Evolutionary conservation across 1,140 invertebrate species (phyloP), one percentile per base, ranked within the genome.

Genomic region (Drosophila ercepeae): DNA sequence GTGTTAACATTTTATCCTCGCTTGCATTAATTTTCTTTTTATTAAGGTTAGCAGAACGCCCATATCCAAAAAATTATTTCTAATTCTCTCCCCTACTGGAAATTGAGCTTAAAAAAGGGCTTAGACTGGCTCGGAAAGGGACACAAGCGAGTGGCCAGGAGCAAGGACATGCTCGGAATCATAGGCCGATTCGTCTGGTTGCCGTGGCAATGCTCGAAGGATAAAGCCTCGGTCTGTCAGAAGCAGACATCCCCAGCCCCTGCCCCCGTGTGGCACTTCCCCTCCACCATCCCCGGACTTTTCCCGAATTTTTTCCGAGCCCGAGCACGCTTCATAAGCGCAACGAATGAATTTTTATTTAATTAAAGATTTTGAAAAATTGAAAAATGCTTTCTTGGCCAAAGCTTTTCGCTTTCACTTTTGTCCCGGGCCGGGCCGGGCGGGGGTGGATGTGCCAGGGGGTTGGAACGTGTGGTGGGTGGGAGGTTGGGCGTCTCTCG

Each of bases 271-370:
- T n/a, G n/a, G n/a, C n/a, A n/a, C n/a, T 2, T 16, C n/a, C 1
- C 32, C 53, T 13, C 59, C 9, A 7, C 39, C 3, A 42, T 2
- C 16, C 16, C 7, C 41, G 16, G 9, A 18, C 41, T n/a, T 4
- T 19, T 44, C 18, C 41, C 13, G n/a, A 4, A 44, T 44, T 16
- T 32, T 29, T n/a, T 5, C 18, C 64, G 41, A 18, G 42, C 52
- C 52, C 75, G n/a, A n/a, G 65, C 72, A 84, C 81, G 86, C 84
- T 84, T 89, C 86, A 84, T 81, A 89, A 81, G 86, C 86, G 86
- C 69, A 74, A 73, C 86, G 86, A 89, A 89, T 89, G 86, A 89
- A 89, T 89, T 89, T 86, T 89, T 89, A 89, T 89, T 89, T 89
- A 81, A 89, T 89, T 89, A 89, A 89, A 89, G 79, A 39, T 39